Conservation (phyloP, 2,113 vertebrate genomes). For the Pitta sordida region DNA sequence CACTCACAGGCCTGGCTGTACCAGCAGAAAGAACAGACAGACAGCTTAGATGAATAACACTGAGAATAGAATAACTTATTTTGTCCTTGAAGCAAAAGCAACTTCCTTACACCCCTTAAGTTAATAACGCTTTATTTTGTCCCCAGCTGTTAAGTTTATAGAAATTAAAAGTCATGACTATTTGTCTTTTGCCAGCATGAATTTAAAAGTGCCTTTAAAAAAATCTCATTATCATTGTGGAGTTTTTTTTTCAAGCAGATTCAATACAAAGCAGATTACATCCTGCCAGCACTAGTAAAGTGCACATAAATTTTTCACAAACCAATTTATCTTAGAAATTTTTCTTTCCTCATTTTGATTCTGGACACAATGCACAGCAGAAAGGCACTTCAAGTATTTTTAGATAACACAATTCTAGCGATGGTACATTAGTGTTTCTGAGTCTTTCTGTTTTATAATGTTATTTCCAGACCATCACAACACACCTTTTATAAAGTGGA, state of each 20-base stretch:
- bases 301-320: slow-evolving; percentile 81
- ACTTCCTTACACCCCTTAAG: slow-evolving; percentile 66
- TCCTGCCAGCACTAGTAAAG: slow-evolving; percentile 72
- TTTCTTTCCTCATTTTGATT: slow-evolving; percentile 72
- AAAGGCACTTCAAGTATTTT: slow-evolving; percentile 64
- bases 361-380: slow-evolving; percentile 60
- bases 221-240: slow-evolving; percentile 77
- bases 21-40: slow-evolving; percentile 31
- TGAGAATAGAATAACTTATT: slow-evolving; percentile 56
- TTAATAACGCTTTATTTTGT: slow-evolving; percentile 77
- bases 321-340: slow-evolving; percentile 78
- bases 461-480: slow-evolving; percentile 32
- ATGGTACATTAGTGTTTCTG: slow-evolving; percentile 25
- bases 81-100: slow-evolving; percentile 72
- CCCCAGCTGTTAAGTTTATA: slow-evolving; percentile 73
- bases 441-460: background rate
- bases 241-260: slow-evolving; percentile 59
- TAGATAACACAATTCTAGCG: slow-evolving; percentile 46
- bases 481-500: slow-evolving; percentile 7
- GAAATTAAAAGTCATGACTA: slow-evolving; percentile 80
- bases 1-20: background rate
- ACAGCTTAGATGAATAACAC: slow-evolving; percentile 39
- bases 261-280: slow-evolving; percentile 80
- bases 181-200: slow-evolving; percentile 78
- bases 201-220: slow-evolving; percentile 79